These are phyloP conservation scores for Tetragnatha montana DNA, from an alignment of 2,888 invertebrate genomes.

Conservation along the genomic window DNA sequence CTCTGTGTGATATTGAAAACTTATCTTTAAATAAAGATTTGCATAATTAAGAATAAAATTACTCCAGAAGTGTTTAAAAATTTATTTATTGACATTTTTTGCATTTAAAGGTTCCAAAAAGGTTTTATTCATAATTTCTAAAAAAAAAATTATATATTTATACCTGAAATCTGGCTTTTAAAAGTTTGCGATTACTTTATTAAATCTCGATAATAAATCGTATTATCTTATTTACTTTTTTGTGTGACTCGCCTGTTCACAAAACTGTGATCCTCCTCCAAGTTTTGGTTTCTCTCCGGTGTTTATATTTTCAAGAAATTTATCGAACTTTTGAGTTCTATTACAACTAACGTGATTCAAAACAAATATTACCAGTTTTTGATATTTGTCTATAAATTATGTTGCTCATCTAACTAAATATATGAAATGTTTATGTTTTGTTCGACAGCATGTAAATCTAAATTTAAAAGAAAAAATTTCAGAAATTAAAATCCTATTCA, in stretches of 20 bases:
- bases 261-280: slow-evolving; percentile 60
- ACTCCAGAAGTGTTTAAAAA: too few relatives aligned
- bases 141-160: too few relatives aligned
- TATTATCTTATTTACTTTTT: slow-evolving; percentile 34
- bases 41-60: too few relatives aligned
- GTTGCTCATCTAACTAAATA: not conserved
- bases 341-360: not conserved
- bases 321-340: not conserved
- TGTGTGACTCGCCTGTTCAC: slow-evolving; percentile 56
- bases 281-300: slow-evolving; percentile 61
- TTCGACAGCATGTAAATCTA: not conserved
- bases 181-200: not conserved
- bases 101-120: too few relatives aligned
- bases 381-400: not conserved
- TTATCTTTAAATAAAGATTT: too few relatives aligned
- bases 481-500: not conserved
- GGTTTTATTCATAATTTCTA: too few relatives aligned
- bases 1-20: too few relatives aligned
- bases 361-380: not conserved
- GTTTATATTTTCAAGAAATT: slow-evolving; percentile 37
- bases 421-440: slow-evolving; percentile 18
- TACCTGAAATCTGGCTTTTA: not conserved
- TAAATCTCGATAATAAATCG: not conserved
- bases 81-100: too few relatives aligned
- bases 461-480: not conserved